Conservation (phyloP, 2,888 invertebrate genomes). For the Rhagophthalmus giganteus region DNA sequence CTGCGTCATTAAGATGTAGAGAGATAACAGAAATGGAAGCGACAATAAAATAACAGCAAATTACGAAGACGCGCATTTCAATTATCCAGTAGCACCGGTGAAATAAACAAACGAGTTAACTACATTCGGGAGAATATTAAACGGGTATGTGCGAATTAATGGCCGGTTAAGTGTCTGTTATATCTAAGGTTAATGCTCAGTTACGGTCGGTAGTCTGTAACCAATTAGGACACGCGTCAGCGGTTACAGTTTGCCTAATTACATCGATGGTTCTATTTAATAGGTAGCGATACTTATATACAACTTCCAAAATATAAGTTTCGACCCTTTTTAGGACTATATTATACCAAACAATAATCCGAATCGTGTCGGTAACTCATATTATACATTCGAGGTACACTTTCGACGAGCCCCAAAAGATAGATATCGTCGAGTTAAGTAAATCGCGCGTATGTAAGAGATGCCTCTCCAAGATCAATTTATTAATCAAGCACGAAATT, state of each 20-base stretch:
- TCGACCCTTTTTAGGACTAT: background rate
- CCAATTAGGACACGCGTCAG: slow-evolving; percentile 32
- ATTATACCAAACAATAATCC: background rate
- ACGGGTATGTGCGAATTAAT: slow-evolving; percentile 30
- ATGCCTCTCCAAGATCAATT: no score
- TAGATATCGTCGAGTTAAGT: no score
- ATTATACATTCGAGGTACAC: no score
- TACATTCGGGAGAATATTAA: slow-evolving; percentile 30
- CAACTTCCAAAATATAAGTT: background rate
- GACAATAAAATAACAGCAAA: slow-evolving; percentile 21
- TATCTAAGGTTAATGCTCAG: slow-evolving; percentile 33
- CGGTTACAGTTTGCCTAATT: slow-evolving; percentile 30
- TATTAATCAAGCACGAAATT: no score
- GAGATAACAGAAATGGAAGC: slow-evolving; percentile 15
- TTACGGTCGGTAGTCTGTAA: slow-evolving; percentile 30
- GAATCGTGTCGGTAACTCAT: background rate
- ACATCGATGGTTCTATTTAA: slow-evolving; percentile 20
- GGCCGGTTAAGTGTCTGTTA: slow-evolving; percentile 33
- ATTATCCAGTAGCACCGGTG: slow-evolving; percentile 20
- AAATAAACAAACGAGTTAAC: slow-evolving; percentile 26
- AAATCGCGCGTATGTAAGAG: no score
- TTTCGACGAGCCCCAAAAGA: no score
- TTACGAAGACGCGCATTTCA: slow-evolving; percentile 22
- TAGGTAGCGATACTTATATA: slow-evolving; percentile 13
- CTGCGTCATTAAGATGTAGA: slow-evolving; percentile 18